phyloP scores from a whole-genome alignment of 2,797 vertebrate species.

The Gymnopithys bicolor region DNA sequence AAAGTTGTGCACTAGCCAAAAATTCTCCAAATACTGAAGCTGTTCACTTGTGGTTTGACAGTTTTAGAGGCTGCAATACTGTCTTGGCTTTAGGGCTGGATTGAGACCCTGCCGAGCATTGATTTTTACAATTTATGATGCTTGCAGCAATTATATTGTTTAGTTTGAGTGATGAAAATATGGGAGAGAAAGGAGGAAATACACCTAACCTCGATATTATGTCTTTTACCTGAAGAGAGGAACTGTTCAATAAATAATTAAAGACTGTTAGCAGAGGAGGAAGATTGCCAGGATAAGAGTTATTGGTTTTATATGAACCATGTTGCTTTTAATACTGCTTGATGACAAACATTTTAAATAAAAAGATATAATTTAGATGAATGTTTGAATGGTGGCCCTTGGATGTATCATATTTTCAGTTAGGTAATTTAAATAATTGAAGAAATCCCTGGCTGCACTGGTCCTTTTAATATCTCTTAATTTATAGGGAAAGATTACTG shows the following conservation, averaged over 20 bases:
- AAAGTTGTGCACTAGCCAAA: neutral
- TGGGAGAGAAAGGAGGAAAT: neutral
- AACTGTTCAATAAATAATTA: conserved; percentile 19
- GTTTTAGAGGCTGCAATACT: neutral
- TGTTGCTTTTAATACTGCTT: neutral
- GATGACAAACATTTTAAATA: conserved; percentile 5
- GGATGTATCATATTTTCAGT: neutral
- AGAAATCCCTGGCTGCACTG: neutral
- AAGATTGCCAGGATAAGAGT: conserved; percentile 9
- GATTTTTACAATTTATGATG: neutral
- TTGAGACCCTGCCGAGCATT: neutral
- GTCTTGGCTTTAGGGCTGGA: neutral
- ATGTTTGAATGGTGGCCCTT: neutral
- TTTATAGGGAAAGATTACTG: conserved; percentile 17
- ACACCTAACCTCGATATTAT: neutral
- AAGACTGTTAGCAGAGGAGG: neutral
- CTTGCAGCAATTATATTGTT: neutral
- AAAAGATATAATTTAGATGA: neutral
- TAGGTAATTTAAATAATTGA: conserved; percentile 27
- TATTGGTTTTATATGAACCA: neutral
- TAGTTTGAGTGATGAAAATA: neutral
- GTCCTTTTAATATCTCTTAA: neutral
- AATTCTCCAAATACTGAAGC: neutral
- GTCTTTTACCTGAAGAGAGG: neutral
- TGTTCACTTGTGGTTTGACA: neutral